These are phyloP conservation scores for Homalodisca vitripennis DNA, from an alignment of 1,140 invertebrate genomes.

Conservation along the genomic window DNA sequence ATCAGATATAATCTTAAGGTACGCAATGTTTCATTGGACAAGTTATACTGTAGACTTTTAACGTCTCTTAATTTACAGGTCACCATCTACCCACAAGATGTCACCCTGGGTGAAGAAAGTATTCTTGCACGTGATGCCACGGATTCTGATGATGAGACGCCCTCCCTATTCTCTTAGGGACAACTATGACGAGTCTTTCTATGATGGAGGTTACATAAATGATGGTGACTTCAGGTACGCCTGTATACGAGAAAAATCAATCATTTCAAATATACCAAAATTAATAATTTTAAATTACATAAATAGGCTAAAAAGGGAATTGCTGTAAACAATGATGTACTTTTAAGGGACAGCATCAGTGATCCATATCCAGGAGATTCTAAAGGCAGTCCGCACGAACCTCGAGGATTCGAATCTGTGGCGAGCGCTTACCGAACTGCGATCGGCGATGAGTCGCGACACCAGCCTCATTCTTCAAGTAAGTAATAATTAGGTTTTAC, in stretches of 20 bases:
- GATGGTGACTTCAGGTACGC: slow-evolving; percentile 43
- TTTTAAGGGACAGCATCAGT: slow-evolving; percentile 53
- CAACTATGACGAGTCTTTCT: slow-evolving; percentile 63
- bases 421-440: slow-evolving; percentile 62
- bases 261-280: neutral
- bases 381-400: slow-evolving; percentile 50
- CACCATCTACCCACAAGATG: slow-evolving; percentile 96
- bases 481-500: slow-evolving; percentile 35
- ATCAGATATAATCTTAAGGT: no score
- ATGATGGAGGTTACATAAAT: slow-evolving; percentile 54
- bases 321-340: slow-evolving; percentile 18
- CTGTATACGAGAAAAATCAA: no score
- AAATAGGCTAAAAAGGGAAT: neutral
- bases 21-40: no score
- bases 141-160: slow-evolving; percentile 82
- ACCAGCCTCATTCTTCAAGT: slow-evolving; percentile 61
- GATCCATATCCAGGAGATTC: slow-evolving; percentile 49
- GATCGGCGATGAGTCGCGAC: slow-evolving; percentile 55
- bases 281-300: neutral
- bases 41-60: no score
- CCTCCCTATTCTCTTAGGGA: slow-evolving; percentile 81
- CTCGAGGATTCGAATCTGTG: slow-evolving; percentile 54
- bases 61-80: slow-evolving; percentile 54
- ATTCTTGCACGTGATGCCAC: slow-evolving; percentile 87
- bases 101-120: slow-evolving; percentile 83